Base-by-base conservation (phyloP, 2,797 vertebrate species). In the Pipistrellus pygmaeus region DNA sequence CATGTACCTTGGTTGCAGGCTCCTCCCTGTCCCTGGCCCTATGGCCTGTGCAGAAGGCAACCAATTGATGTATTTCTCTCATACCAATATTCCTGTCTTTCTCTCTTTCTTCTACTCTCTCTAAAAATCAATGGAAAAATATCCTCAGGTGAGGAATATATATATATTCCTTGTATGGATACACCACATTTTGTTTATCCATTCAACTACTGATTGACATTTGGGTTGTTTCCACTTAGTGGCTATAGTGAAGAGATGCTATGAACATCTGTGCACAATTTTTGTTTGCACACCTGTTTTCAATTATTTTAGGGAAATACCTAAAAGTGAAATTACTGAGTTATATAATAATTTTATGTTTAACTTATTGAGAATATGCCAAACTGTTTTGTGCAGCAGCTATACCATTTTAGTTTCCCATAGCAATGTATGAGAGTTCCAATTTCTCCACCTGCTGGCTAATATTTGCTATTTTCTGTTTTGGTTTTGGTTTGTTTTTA, bases 201-300 rank as follows among this genome's bases (percentile, higher is more conserved):
- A 51, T 71, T 86, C 21, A 81, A 51, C 27, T 87, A 72, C 8
- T 69, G 66, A 57, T 62, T 27, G 44, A 35, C 53, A 92, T 48
- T 17, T 85, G 18, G 53, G 32, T 32, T 14, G 11, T 92, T 92
- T 72, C 38, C 14, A 62, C 32, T 82, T 66, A 62, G 32, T 30
- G 30, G 55, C 55, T 72, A 81, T 1, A 55, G 27, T 62, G 17
- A 87, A 55, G 66, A 87, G 17, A 23, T 30, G 8, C 15, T 81
- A 35, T 32, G 30, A 87, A 91, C 27, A 86, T 86, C 6, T 81
- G 48, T 48, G 60, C 32, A 68, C 9, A 44, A 83, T 76, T 87
- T 76, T 69, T 85, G 32, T 76, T 82, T 91, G 53, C 69, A 87
- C 41, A 68, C 3, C 30, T 72, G 77, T 78, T 92, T 86, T 87